Evolutionary conservation across 1,140 invertebrate genomes (phyloP), one percentile per base, ranked within the genome.

Genomic region (Anagrus nilaparvatae): DNA sequence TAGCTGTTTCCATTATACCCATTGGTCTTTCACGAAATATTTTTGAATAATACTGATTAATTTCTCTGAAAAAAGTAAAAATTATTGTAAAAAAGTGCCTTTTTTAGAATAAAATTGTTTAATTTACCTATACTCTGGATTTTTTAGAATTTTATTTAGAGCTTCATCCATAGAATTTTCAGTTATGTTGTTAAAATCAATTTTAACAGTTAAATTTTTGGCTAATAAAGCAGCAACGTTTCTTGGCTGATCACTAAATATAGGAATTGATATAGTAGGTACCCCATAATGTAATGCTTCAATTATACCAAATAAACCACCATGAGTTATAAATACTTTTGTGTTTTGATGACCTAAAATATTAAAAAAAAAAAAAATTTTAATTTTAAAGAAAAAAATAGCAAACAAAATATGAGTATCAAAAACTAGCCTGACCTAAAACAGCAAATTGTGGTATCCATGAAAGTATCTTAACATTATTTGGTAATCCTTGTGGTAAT

Each of bases 401-500:
- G n/a, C n/a, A n/a, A n/a, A n/a, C n/a, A n/a, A n/a, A n/a, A n/a
- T n/a, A n/a, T n/a, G n/a, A n/a, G n/a, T n/a, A n/a, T n/a, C n/a
- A n/a, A n/a, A n/a, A n/a, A n/a, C n/a, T n/a, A n/a, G n/a, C n/a
- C n/a, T 63, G 55, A 79, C 76, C 71, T 51, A 79, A 60, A 46
- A 78, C 63, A 49, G 74, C 70, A 48, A 72, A 70, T 58, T 80
- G 78, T 5, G 78, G 77, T 12, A 79, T 54, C 78, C 77, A 80
- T 52, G 67, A 63, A 47, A 67, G 58, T 28, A 70, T 62, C 59
- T 71, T 72, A 17, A 80, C 69, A 54, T 80, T 80, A 45, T 60
- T 56, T 24, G 75, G 71, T 49, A 69, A 16, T 7, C 35, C 25
- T 20, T 42, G 29, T 3, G 52, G 40, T 56, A 64, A 19, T 54